These are phyloP conservation scores for Neodiprion virginianus DNA, from an alignment of 1,140 invertebrate species.

Conservation along the genomic window DNA sequence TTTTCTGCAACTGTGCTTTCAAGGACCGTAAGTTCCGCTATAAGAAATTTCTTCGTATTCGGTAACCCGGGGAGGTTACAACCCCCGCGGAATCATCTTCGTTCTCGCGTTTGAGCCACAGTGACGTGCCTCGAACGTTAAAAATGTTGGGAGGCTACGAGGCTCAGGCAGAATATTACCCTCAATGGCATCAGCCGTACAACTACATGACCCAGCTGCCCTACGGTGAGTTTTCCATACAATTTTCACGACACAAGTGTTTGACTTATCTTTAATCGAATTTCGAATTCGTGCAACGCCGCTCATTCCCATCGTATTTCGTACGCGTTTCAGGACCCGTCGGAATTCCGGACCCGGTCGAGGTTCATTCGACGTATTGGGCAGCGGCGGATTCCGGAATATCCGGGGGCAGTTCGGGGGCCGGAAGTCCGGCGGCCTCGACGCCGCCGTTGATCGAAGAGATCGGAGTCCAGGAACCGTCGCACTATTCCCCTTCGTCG, in stretches of 20 bases:
- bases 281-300: background rate
- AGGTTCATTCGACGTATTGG: constrained; percentile 56
- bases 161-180: constrained; percentile 57
- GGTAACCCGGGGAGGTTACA: too few relatives aligned
- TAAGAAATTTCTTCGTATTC: too few relatives aligned
- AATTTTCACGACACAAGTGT: constrained; percentile 4
- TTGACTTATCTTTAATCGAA: background rate
- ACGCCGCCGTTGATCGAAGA: constrained; percentile 57
- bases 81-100: too few relatives aligned
- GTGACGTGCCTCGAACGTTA: background rate
- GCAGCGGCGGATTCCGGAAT: constrained; percentile 53
- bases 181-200: constrained; percentile 59
- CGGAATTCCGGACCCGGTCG: constrained; percentile 29
- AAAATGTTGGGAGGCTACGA: constrained; percentile 58
- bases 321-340: constrained; percentile 16
- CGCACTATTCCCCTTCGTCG: constrained; percentile 29
- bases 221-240: constrained; percentile 45
- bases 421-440: constrained; percentile 52
- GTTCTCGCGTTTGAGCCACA: too few relatives aligned
- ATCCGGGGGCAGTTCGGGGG: constrained; percentile 54
- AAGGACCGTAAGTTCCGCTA: too few relatives aligned
- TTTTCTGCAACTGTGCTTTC: background rate
- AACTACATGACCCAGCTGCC: constrained; percentile 58
- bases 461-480: constrained; percentile 48
- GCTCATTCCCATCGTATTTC: background rate